A percentile compares a stretch with the other conserved stretches of the same genome.
These are phyloP conservation scores for Acanthaster planci DNA, from an alignment of 35 echinoderm and acorn worm genomes.

Conservation along the genomic window DNA sequence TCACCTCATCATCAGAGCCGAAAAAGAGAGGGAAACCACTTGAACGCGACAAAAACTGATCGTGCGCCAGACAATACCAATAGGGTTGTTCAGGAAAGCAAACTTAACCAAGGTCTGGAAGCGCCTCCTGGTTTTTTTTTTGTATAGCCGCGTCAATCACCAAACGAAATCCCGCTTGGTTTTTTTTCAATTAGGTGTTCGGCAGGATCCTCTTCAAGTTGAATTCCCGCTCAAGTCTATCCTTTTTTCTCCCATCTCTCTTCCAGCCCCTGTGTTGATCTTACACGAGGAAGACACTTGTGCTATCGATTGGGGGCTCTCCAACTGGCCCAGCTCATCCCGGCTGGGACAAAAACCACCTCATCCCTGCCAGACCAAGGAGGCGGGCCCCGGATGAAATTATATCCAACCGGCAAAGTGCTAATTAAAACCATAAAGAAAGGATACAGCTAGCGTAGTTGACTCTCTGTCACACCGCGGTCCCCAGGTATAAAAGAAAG, in stretches of 20 bases:
- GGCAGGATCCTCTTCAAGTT: not conserved
- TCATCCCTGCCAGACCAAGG: not conserved
- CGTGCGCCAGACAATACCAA: constrained; percentile 20
- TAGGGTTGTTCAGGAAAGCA: not conserved
- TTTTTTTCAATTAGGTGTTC: constrained; percentile 25
- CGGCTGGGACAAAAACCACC: not conserved
- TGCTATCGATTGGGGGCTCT: constrained; percentile 8
- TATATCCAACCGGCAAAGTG: constrained; percentile 12
- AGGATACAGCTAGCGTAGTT: constrained; percentile 19
- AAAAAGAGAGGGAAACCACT: constrained; percentile 13
- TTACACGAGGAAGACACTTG: constrained; percentile 22
- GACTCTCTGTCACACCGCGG: not conserved
- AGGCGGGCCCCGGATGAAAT: constrained; percentile 4
- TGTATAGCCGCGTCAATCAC: not conserved
- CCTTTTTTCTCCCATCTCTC: not conserved
- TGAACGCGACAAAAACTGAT: constrained; percentile 18
- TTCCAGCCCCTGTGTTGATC: not conserved
- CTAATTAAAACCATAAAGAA: constrained; percentile 26
- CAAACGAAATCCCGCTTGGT: not conserved
- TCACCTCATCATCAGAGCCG: not conserved
- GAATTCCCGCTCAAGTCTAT: not conserved
- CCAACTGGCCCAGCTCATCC: not conserved
- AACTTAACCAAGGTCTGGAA: not conserved
- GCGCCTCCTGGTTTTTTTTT: not conserved
- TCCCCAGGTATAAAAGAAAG: too few species aligned